Base-by-base conservation (phyloP, 2,888 invertebrate species). In the Morinoia aosen region DNA sequence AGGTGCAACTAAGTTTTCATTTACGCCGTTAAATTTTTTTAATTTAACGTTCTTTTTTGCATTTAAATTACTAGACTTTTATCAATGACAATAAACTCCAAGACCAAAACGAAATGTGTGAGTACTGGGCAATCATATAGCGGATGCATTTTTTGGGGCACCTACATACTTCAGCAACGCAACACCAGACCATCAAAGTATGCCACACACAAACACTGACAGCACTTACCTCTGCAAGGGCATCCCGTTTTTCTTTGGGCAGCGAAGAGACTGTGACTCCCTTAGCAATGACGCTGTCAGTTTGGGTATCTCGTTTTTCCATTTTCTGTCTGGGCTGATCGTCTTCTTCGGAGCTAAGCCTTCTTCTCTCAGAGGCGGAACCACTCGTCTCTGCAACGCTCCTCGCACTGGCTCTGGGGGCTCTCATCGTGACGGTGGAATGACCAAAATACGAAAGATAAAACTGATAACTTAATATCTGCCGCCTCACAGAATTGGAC, bases 241-340 rank as follows among this genome's bases (percentile, higher is more conserved):
- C 90, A 0, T 40, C 40, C 90, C 39, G 90, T 48, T 90, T 90
- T 48, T 40, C 90, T 90, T 39, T 14, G 0, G 90, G 40, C n/a
- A 90, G 90, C 39, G 90, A 90, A 40, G 48, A 90, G 14, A 48
- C 90, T 14, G 90, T 48, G 40, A 48, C 5, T 11, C 90, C 48
- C 90, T 40, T 39, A 90, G 40, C 90, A 48, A 90, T 40, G 11
- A 40, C 11, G 48, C 39, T 90, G 48, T 90, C 90, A 11, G n/a
- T 39, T 48, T 90, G 90, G 16, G 14, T 90, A 4, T 93, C 93
- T 48, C 93, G 56, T 33, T 57, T 56, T 33, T 93, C 93, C 93
- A 93, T 93, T 93, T 93, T 93, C 48, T 33, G 56, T 48, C 57
- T 57, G 57, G 93, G 93, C 93, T 57, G 56, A n/a, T 93, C 93